These are phyloP conservation scores for Romanogobio albipinnatus DNA, from an alignment of 2,113 vertebrate species.

Conservation along the genomic window DNA sequence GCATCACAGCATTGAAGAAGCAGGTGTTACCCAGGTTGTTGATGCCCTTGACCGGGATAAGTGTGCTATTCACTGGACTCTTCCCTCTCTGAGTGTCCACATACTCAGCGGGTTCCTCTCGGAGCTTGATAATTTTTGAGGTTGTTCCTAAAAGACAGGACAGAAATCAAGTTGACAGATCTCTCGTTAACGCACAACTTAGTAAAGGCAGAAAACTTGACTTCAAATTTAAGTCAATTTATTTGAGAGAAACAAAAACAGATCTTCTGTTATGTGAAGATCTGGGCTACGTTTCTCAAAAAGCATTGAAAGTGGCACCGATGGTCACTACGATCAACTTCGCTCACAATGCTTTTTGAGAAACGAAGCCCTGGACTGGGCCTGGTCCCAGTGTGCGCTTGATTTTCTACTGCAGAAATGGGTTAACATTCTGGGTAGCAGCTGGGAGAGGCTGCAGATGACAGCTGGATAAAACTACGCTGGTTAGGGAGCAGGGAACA, in stretches of 20 bases:
- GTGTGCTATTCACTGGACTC: constrained; percentile 71
- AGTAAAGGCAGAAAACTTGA: not conserved
- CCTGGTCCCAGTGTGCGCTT: constrained; percentile 41
- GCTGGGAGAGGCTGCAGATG: constrained; percentile 68
- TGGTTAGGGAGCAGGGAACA: constrained; percentile 62
- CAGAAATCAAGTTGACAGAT: not conserved
- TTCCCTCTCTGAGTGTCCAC: constrained; percentile 80
- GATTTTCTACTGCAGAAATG: constrained; percentile 45
- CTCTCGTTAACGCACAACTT: not conserved
- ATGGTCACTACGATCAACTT: too few species aligned
- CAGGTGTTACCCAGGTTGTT: constrained; percentile 97
- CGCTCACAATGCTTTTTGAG: too few species aligned
- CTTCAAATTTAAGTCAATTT: not conserved
- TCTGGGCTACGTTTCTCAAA: not conserved
- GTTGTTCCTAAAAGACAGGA: constrained; percentile 72
- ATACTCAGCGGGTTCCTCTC: constrained; percentile 83
- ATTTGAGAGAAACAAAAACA: not conserved
- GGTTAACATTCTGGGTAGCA: constrained; percentile 56
- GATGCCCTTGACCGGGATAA: constrained; percentile 92
- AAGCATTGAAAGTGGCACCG: too few species aligned
- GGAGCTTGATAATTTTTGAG: constrained; percentile 85
- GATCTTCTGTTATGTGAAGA: not conserved
- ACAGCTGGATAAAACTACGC: constrained; percentile 74
- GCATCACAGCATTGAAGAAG: constrained; percentile 98
- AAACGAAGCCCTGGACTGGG: not conserved